phyloP scores from a whole-genome alignment of 2,888 invertebrate species.

The Hydrotaea cyrtoneurina region DNA sequence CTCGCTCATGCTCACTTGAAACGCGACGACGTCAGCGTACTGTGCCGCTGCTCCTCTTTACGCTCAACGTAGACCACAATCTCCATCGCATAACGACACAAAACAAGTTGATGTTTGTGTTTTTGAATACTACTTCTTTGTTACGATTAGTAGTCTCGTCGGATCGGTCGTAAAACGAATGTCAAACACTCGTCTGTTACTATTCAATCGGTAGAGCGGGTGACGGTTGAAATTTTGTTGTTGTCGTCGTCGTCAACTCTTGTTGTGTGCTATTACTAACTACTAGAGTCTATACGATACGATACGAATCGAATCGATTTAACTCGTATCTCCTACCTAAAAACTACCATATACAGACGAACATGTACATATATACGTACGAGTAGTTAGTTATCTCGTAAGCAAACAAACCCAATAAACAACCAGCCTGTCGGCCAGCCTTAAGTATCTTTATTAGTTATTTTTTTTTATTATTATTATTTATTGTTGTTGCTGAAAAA shows the following conservation, averaged over 20 bases:
- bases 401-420: slow-evolving; percentile 21
- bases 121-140: slow-evolving; percentile 28
- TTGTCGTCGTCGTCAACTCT: neutral
- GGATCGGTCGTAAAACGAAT: neutral
- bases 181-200: neutral
- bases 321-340: neutral
- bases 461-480: neutral
- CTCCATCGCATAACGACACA: neutral
- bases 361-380: neutral
- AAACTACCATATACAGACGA: neutral
- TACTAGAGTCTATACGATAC: neutral
- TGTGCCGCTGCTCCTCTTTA: neutral
- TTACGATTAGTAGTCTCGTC: neutral
- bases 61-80: neutral
- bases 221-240: slow-evolving; percentile 1
- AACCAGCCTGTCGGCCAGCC: neutral
- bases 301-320: slow-evolving; percentile 12
- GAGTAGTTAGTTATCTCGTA: slow-evolving; percentile 54
- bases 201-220: neutral
- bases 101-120: neutral
- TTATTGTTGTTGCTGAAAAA: slow-evolving; percentile 29
- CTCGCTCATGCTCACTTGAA: neutral
- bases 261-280: neutral
- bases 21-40: neutral
- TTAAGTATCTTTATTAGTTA: slow-evolving; percentile 56